Evolutionary conservation across 2,797 vertebrate species (phyloP).

Genomic region (Cephalopachus bancanus): DNA sequence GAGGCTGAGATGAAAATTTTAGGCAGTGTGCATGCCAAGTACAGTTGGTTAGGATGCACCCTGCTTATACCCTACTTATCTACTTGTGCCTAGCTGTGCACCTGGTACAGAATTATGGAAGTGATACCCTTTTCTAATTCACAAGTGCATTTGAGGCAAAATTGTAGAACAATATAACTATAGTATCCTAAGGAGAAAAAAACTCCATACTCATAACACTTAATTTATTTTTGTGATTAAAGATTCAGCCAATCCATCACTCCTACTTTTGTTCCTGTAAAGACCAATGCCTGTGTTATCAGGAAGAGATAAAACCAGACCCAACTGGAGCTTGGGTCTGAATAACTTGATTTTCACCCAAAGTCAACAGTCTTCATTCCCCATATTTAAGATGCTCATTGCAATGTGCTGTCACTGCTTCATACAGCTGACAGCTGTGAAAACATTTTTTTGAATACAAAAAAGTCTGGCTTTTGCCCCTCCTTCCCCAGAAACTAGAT

Average conservation of each 20-base stretch:
- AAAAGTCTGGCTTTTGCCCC: conserved; percentile 75
- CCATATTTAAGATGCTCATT: conserved; percentile 71
- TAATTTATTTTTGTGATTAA: conserved; percentile 34
- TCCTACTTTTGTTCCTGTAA: not conserved
- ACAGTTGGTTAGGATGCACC: not conserved
- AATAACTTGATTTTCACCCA: conserved; percentile 65
- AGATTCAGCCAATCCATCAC: not conserved
- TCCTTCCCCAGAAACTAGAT: not conserved
- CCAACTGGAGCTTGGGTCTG: not conserved
- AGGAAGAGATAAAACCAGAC: not conserved
- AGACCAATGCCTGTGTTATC: not conserved
- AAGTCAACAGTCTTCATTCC: conserved; percentile 72
- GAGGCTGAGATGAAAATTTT: not conserved
- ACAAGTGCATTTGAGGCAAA: not conserved
- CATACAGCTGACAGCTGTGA: conserved; percentile 84
- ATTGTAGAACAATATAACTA: not conserved
- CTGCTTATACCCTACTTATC: not conserved
- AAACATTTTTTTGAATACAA: conserved; percentile 78
- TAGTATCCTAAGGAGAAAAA: conserved; percentile 13
- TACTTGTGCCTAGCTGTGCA: not conserved
- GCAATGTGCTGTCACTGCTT: conserved; percentile 55
- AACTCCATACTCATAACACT: conserved; percentile 5
- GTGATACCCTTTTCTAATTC: not conserved
- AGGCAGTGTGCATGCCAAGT: not conserved
- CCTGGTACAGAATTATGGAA: not conserved